phyloP scores from a whole-genome alignment of 2,797 vertebrate species.

The Hydrocynus forskahlii region DNA sequence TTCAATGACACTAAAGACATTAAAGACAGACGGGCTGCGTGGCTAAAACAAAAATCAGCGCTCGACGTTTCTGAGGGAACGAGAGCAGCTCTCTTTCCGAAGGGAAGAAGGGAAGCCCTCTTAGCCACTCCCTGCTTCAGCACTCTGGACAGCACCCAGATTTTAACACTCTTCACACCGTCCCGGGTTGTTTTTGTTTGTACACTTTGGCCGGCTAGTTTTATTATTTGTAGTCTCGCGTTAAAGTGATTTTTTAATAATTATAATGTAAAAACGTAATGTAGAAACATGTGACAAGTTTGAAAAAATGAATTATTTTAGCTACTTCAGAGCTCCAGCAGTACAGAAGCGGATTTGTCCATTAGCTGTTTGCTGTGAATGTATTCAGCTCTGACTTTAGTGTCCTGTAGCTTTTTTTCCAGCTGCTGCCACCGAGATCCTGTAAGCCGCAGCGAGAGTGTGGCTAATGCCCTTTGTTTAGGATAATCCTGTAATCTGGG shows the following conservation, averaged over 20 bases:
- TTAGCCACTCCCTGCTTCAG: slow-evolving; percentile 80
- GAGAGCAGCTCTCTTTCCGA: neutral
- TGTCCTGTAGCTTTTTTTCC: slow-evolving; percentile 70
- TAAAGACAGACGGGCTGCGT: neutral
- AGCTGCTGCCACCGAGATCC: slow-evolving; percentile 81
- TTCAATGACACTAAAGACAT: slow-evolving; percentile 19
- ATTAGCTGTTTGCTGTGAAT: slow-evolving; percentile 26
- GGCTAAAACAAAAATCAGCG: neutral
- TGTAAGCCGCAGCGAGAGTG: slow-evolving; percentile 78
- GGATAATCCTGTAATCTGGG: slow-evolving; percentile 83
- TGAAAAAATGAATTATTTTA: slow-evolving; percentile 4
- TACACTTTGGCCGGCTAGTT: neutral
- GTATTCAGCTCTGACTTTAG: slow-evolving; percentile 33
- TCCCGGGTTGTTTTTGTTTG: neutral
- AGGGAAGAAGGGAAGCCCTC: neutral
- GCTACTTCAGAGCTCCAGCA: slow-evolving; percentile 14
- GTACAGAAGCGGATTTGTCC: slow-evolving; percentile 32
- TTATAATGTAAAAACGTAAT: too few relatives aligned
- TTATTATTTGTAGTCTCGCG: neutral
- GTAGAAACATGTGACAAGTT: neutral
- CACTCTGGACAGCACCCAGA: slow-evolving; percentile 81
- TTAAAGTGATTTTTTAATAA: neutral
- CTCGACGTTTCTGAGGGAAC: neutral
- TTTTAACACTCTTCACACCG: neutral
- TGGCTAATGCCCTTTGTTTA: slow-evolving; percentile 83